Conservation (phyloP, 1,140 invertebrate genomes). For the Lerema accius region DNA sequence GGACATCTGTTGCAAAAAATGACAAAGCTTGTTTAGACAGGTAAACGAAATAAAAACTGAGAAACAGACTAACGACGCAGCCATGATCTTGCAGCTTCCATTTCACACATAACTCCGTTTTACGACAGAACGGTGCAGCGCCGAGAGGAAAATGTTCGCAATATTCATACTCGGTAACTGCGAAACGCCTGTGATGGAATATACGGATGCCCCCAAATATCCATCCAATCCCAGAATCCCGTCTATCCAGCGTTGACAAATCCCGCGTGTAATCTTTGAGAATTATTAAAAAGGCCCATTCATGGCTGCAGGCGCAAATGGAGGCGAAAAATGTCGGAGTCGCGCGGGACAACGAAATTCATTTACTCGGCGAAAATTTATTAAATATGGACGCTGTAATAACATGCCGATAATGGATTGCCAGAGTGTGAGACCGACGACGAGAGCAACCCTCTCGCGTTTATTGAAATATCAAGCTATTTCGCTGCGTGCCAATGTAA, state of each 20-base stretch:
- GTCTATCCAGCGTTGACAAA: constrained; percentile 27
- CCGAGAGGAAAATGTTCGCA: constrained; percentile 25
- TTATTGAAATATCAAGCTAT: too few relatives aligned
- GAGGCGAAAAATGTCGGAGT: constrained; percentile 22
- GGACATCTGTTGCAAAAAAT: too few relatives aligned
- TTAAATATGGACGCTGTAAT: constrained; percentile 23
- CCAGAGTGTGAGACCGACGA: background rate
- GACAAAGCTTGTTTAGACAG: too few relatives aligned
- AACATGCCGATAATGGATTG: constrained; percentile 22
- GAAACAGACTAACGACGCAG: too few relatives aligned
- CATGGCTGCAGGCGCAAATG: constrained; percentile 27
- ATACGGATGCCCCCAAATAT: constrained; percentile 23
- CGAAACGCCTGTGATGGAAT: constrained; percentile 9
- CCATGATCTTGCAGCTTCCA: background rate
- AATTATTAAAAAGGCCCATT: constrained; percentile 33
- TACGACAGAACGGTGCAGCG: constrained; percentile 1
- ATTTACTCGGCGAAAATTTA: constrained; percentile 24
- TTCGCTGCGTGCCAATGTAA: too few relatives aligned
- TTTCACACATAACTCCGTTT: constrained; percentile 3
- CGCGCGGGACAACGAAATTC: constrained; percentile 15
- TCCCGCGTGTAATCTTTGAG: constrained; percentile 27
- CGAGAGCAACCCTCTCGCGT: background rate
- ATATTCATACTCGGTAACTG: constrained; percentile 13
- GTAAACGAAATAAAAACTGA: too few relatives aligned
- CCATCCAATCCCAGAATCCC: constrained; percentile 29